Conservation (phyloP, 2,113 vertebrate genomes). For the Mandrillus leucophaeus region DNA sequence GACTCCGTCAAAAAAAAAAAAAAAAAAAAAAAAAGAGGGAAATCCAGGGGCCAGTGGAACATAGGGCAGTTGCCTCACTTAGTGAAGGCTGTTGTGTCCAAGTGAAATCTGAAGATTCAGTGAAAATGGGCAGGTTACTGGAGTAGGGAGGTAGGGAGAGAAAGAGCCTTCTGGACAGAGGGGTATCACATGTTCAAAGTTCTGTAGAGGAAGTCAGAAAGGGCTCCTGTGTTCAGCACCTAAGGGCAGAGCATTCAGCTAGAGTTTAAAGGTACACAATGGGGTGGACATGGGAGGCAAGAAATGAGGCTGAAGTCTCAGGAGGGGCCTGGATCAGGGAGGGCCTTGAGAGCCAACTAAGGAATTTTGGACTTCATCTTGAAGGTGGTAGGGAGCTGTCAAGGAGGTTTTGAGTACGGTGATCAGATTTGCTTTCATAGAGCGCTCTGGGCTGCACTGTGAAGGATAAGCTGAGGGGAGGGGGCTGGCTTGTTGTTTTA, state of each 20-base stretch:
- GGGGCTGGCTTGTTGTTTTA: background rate
- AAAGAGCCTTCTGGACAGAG: background rate
- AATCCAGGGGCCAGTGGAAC: background rate
- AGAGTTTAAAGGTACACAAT: background rate
- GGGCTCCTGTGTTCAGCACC: background rate
- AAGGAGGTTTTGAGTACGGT: background rate
- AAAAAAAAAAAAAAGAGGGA: background rate
- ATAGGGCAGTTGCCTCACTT: background rate
- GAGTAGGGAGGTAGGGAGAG: background rate
- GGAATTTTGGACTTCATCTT: conserved; percentile 2
- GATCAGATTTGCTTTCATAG: conserved; percentile 8
- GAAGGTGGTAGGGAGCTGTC: background rate
- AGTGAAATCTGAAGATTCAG: background rate
- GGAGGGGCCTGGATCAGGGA: background rate
- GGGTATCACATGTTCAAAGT: background rate
- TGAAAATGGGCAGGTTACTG: background rate
- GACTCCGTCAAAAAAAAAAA: too few relatives aligned
- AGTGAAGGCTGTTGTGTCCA: background rate
- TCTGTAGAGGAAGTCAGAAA: background rate
- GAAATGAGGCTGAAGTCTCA: background rate
- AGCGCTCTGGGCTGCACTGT: background rate
- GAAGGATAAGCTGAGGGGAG: background rate
- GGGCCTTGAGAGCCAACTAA: background rate
- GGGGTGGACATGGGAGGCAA: background rate
- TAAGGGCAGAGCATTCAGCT: background rate